These are phyloP conservation scores for Manacus vitellinus DNA, from an alignment of 2,113 vertebrate genomes.

Conservation along the genomic window DNA sequence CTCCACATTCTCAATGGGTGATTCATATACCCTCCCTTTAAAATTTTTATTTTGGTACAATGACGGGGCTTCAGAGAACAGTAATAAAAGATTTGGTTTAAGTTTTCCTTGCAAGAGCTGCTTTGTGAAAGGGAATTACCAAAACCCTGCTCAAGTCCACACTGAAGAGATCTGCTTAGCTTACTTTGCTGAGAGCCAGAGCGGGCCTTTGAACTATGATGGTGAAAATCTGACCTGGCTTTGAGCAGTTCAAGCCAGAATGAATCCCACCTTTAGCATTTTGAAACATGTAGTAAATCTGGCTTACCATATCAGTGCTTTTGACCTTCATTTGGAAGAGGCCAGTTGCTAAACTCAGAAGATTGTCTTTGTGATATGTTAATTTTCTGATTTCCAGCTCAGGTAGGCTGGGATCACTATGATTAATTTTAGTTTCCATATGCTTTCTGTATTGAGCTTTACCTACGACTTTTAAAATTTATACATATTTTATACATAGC, in stretches of 20 bases:
- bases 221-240: neutral
- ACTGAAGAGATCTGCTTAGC: neutral
- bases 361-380: neutral
- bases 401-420: neutral
- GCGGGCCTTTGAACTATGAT: neutral
- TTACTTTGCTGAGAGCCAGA: neutral
- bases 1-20: neutral
- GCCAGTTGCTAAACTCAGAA: neutral
- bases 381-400: neutral
- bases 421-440: neutral
- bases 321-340: neutral
- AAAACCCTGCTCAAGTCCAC: neutral
- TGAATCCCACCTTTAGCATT: neutral
- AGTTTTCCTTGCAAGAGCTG: neutral
- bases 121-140: neutral
- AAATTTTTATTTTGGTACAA: neutral
- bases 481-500: neutral
- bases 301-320: neutral
- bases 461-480: neutral
- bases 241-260: neutral
- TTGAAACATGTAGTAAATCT: neutral
- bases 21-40: neutral
- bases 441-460: neutral
- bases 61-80: neutral
- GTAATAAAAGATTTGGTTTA: neutral